A percentile compares a stretch with the other conserved stretches of the same genome.
Evolutionary conservation across 2,888 invertebrate genomes (phyloP).

Genomic region (Ernsta delagoae): DNA sequence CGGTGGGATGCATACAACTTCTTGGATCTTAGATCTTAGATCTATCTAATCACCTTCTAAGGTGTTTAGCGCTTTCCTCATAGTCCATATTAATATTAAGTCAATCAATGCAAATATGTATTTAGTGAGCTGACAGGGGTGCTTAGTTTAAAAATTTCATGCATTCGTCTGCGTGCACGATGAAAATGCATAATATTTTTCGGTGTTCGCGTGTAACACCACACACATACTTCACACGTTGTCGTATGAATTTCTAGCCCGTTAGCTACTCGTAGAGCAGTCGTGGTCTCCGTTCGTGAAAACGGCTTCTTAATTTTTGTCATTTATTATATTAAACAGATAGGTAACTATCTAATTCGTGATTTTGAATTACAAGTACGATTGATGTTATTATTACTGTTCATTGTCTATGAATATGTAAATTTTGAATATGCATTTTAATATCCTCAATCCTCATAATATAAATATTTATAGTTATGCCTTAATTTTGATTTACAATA

Average conservation of each 20-base stretch:
- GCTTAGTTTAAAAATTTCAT: neutral
- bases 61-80: too few relatives aligned
- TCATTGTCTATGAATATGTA: neutral
- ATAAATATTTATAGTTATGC: too few relatives aligned
- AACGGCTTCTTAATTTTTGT: constrained; percentile 25
- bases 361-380: neutral
- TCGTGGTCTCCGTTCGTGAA: constrained; percentile 32
- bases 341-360: neutral
- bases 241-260: constrained; percentile 30
- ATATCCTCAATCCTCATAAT: too few relatives aligned
- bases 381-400: neutral
- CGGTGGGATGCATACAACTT: too few relatives aligned
- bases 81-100: too few relatives aligned
- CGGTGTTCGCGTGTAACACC: constrained; percentile 21
- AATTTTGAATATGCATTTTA: too few relatives aligned
- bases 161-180: constrained; percentile 7
- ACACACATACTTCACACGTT: constrained; percentile 30
- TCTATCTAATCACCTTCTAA: too few relatives aligned
- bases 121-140: neutral
- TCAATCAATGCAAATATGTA: neutral
- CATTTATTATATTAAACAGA: too few relatives aligned
- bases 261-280: constrained; percentile 34
- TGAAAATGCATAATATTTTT: constrained; percentile 28
- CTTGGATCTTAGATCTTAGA: too few relatives aligned
- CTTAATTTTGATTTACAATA: too few relatives aligned